Evolutionary conservation across 2,113 vertebrate genomes (phyloP), one percentile per base, ranked within the genome.

Genomic region (Agelaius tricolor): DNA sequence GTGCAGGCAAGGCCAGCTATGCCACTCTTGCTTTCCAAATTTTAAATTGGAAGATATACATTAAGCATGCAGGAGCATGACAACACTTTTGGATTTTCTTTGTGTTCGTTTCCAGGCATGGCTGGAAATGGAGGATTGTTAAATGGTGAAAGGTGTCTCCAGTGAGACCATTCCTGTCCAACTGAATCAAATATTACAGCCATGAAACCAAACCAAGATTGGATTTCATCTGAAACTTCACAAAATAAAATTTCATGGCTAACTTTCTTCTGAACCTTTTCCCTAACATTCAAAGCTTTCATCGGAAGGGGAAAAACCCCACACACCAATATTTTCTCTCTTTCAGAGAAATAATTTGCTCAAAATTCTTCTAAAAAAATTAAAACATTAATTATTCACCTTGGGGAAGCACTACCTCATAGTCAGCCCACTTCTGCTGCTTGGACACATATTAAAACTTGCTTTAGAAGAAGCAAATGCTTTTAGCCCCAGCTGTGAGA

Each of bases 11-110:
- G 67, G 92, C 71, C 90, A 91, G 80, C 74, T 83, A 49, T 87
- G 80, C 88, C 91, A 93, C 77, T 74, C 88, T 58, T 23, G 39
- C 78, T 81, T 72, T 94, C 92, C 91, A 93, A 44, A 43, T 55
- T 51, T 72, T 72, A 66, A 87, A 85, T 11, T 79, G 62, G 59
- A 86, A 90, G 37, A 77, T 51, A 39, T 91, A 93, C 88, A 79
- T 96, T 80, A 84, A 78, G 55, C 37, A 37, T 3, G 39, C 86
- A 88, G 43, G 81, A 84, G 27, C 27, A 65, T 0, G 6, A 80
- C 65, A 54, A 13, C 0, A 1, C 18, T 73, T 74, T 18, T 30
- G 69, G 68, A 66, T 77, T 80, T 76, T 43, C 71, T 90, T 65
- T 16, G 7, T 54, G 73, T 39, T 67, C 1, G 0, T 49, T 94